A percentile compares a stretch with the other conserved stretches of the same genome.
Evolutionary conservation across 1,140 invertebrate genomes (phyloP).

Genomic region (Drosophila ironensis): DNA sequence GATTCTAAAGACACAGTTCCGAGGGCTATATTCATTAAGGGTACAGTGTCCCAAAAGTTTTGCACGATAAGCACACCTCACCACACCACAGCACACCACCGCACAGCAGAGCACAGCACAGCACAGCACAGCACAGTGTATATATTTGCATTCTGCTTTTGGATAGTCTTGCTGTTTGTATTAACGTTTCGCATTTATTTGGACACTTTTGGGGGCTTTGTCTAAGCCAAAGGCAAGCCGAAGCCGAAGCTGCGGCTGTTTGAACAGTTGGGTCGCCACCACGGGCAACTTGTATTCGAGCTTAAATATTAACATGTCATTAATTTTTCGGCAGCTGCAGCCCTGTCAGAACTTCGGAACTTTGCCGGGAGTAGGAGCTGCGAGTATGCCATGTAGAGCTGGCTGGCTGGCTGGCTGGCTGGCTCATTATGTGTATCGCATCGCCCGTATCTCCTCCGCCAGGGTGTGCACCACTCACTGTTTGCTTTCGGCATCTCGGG

Average conservation of each 20-base stretch:
- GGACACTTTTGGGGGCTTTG: slow-evolving; percentile 37
- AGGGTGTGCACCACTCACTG: slow-evolving; percentile 28
- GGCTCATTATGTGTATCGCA: background rate
- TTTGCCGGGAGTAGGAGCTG: background rate
- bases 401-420: background rate
- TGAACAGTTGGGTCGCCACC: slow-evolving; percentile 61
- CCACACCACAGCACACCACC: no score
- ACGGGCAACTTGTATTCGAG: slow-evolving; percentile 48
- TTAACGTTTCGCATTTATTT: slow-evolving; percentile 48
- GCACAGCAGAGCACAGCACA: no score
- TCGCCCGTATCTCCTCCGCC: slow-evolving; percentile 9
- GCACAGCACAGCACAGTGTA: no score
- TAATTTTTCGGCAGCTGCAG: slow-evolving; percentile 43
- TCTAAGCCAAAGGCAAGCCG: slow-evolving; percentile 41
- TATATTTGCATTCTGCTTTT: slow-evolving; percentile 23
- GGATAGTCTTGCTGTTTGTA: slow-evolving; percentile 19
- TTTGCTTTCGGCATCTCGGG: slow-evolving; percentile 28
- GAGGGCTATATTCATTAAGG: background rate
- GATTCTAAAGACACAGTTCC: background rate
- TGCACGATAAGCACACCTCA: slow-evolving; percentile 4
- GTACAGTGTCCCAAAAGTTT: slow-evolving; percentile 33
- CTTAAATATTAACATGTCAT: slow-evolving; percentile 67
- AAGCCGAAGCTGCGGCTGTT: slow-evolving; percentile 39
- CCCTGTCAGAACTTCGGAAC: background rate
- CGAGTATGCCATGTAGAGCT: no score